Percentiles rank a stretch among this genome's conserved stretches.
phyloP scores from a whole-genome alignment of 2,113 vertebrate species.

The Chionodraco myersi region DNA sequence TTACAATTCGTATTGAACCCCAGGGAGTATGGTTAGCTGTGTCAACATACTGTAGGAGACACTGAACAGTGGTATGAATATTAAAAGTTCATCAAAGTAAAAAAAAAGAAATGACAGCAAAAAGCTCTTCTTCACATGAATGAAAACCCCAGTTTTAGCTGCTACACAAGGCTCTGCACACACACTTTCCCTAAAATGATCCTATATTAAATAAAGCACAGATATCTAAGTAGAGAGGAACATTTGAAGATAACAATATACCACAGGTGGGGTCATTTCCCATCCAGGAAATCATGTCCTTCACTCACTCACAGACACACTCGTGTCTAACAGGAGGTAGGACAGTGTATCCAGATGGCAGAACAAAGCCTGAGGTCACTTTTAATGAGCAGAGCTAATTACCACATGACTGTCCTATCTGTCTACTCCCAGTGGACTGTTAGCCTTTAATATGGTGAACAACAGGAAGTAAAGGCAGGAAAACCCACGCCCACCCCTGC shows the following conservation, averaged over 20 bases:
- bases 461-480: slow-evolving; percentile 64
- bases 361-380: slow-evolving; percentile 68
- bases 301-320: slow-evolving; percentile 2
- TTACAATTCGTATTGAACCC: too few species aligned
- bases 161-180: too few species aligned
- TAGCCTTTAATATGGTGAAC: slow-evolving; percentile 48
- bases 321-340: slow-evolving; percentile 49
- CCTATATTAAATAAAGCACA: neutral
- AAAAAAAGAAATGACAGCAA: too few species aligned
- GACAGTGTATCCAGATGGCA: slow-evolving; percentile 67
- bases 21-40: too few species aligned
- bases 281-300: slow-evolving; percentile 1
- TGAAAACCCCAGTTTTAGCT: too few species aligned
- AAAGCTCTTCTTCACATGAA: too few species aligned
- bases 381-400: slow-evolving; percentile 76
- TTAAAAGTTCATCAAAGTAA: too few species aligned
- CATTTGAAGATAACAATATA: neutral
- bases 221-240: neutral
- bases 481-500: neutral
- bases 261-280: slow-evolving; percentile 17
- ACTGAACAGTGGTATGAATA: too few species aligned
- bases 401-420: slow-evolving; percentile 62
- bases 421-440: slow-evolving; percentile 50
- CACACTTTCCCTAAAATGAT: too few species aligned
- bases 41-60: too few species aligned